phyloP scores from a whole-genome alignment of 2,888 invertebrate species.

The Ochlodes sylvanus region DNA sequence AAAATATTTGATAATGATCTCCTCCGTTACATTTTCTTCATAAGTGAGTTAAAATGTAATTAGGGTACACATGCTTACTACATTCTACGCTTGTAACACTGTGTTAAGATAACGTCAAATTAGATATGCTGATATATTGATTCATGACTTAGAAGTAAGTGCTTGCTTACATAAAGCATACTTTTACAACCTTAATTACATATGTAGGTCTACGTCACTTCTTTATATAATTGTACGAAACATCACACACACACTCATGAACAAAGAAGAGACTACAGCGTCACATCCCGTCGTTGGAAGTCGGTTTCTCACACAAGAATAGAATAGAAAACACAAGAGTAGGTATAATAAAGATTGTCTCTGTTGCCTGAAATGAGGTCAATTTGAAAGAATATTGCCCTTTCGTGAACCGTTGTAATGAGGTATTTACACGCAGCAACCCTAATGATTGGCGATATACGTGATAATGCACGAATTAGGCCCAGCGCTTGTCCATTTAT shows the following conservation, averaged over 20 bases:
- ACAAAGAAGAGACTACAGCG: no score
- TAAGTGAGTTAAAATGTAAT: no score
- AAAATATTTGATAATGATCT: no score
- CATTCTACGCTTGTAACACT: not conserved
- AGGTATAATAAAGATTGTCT: not conserved
- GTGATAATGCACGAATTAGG: constrained; percentile 47
- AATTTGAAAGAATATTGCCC: constrained; percentile 11
- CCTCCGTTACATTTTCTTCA: no score
- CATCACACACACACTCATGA: no score
- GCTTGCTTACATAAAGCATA: constrained; percentile 4
- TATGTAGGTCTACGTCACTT: no score
- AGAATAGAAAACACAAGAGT: not conserved
- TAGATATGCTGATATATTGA: constrained; percentile 7
- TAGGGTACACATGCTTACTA: no score
- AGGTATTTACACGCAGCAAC: constrained; percentile 28
- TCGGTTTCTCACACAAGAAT: no score
- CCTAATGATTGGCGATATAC: constrained; percentile 44
- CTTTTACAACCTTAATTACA: not conserved
- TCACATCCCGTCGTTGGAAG: no score
- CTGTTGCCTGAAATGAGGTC: constrained; percentile 1
- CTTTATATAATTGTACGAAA: no score
- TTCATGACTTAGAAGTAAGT: constrained; percentile 20
- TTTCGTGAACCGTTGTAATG: constrained; percentile 13
- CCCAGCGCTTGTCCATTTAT: constrained; percentile 44
- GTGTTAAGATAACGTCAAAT: constrained; percentile 5